Percentiles rank a stretch among this genome's conserved stretches.
These are phyloP conservation scores for Meta bourneti DNA, from an alignment of 2,888 invertebrate genomes.

Conservation along the genomic window DNA sequence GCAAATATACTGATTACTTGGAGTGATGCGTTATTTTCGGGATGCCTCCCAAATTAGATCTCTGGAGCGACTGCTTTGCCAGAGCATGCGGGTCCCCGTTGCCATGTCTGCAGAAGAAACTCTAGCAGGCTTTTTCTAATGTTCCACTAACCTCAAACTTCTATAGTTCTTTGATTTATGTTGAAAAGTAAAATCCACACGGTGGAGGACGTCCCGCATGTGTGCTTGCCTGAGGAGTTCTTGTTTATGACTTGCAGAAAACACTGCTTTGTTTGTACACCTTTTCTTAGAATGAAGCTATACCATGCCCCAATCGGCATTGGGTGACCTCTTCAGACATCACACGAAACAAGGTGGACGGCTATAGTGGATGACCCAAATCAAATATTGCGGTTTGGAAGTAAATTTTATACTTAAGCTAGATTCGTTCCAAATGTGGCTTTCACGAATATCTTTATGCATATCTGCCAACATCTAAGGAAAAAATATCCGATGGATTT, in stretches of 20 bases:
- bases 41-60: conserved; percentile 44
- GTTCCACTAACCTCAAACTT: conserved; percentile 65
- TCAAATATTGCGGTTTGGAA: too few species aligned
- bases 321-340: not conserved
- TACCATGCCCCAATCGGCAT: not conserved
- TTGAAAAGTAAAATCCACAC: not conserved
- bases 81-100: conserved; percentile 33
- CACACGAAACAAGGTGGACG: too few species aligned
- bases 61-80: conserved; percentile 39
- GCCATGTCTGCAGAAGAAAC: conserved; percentile 44
- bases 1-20: conserved; percentile 54
- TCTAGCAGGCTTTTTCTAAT: conserved; percentile 13
- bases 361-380: too few species aligned
- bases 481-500: too few species aligned
- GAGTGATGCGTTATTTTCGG: conserved; percentile 65
- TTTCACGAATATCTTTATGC: too few species aligned
- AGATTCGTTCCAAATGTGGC: too few species aligned
- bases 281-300: not conserved
- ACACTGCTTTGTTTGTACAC: not conserved
- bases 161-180: conserved; percentile 5
- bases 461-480: too few species aligned
- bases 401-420: too few species aligned
- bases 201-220: not conserved
- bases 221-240: not conserved
- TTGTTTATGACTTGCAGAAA: not conserved